A percentile compares a stretch with the other conserved stretches of the same genome.
Evolutionary conservation across 2,888 invertebrate species (phyloP).

Genomic region (Cheilosia variabilis): DNA sequence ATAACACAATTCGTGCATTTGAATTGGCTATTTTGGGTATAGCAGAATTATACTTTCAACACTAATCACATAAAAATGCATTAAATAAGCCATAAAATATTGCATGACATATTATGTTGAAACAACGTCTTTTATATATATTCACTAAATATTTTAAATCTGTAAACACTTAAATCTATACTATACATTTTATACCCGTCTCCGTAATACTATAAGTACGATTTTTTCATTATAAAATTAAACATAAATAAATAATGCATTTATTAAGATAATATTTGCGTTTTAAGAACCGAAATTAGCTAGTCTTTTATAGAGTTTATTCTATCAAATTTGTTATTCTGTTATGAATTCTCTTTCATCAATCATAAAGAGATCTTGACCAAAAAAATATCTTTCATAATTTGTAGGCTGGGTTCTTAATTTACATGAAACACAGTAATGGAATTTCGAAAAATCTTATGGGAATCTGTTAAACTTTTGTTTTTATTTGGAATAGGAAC

Average conservation of each 20-base stretch:
- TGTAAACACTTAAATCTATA: conserved; percentile 43
- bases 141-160: conserved; percentile 50
- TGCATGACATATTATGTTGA: conserved; percentile 45
- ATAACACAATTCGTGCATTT: conserved; percentile 2
- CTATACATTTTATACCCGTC: conserved; percentile 67
- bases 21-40: neutral
- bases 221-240: conserved; percentile 48
- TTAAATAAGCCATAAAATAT: conserved; percentile 34
- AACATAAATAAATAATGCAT: conserved; percentile 38
- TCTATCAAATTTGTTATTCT: too few species aligned
- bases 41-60: conserved; percentile 4
- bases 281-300: conserved; percentile 1
- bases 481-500: too few species aligned
- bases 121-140: conserved; percentile 64
- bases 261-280: conserved; percentile 12
- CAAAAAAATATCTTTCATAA: too few species aligned
- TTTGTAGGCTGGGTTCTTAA: too few species aligned
- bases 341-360: too few species aligned
- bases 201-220: conserved; percentile 49
- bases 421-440: too few species aligned
- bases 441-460: too few species aligned
- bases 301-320: neutral
- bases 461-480: too few species aligned
- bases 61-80: conserved; percentile 35
- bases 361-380: too few species aligned